phyloP scores from a whole-genome alignment of 2,113 vertebrate species.

The Oncorhynchus gorbuscha region DNA sequence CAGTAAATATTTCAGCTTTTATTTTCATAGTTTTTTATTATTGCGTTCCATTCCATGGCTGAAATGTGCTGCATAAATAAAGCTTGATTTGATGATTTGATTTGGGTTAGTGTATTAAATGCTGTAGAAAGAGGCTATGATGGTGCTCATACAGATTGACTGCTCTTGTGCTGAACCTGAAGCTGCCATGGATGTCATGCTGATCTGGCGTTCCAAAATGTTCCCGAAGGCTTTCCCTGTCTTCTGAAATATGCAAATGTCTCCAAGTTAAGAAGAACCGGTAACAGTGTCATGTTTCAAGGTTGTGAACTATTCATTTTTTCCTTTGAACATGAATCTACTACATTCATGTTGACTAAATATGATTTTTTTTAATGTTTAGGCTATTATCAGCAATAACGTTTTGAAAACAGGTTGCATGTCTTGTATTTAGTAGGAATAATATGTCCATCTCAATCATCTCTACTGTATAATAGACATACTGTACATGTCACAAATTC shows the following conservation, averaged over 20 bases:
- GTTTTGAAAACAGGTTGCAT: too few relatives aligned
- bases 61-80: too few relatives aligned
- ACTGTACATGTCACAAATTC: not conserved
- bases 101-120: conserved; percentile 30
- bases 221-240: conserved; percentile 9
- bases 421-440: too few relatives aligned
- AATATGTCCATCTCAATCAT: too few relatives aligned
- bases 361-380: too few relatives aligned
- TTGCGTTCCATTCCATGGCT: too few relatives aligned
- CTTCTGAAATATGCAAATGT: conserved; percentile 44
- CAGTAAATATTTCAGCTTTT: too few relatives aligned
- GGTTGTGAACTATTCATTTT: conserved; percentile 27
- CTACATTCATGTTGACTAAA: too few relatives aligned
- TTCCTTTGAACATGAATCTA: conserved; percentile 43
- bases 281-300: conserved; percentile 32
- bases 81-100: too few relatives aligned
- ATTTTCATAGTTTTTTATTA: too few relatives aligned
- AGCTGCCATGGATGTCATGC: conserved; percentile 35
- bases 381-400: too few relatives aligned
- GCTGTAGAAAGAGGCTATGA: conserved; percentile 33
- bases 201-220: conserved; percentile 24
- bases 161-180: not conserved
- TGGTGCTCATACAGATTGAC: conserved; percentile 11
- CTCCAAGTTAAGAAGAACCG: conserved; percentile 29
- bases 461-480: too few relatives aligned